Percentiles rank a stretch among this genome's conserved stretches.
phyloP scores from a whole-genome alignment of 2,113 vertebrate species.

The Rhea pennata region DNA sequence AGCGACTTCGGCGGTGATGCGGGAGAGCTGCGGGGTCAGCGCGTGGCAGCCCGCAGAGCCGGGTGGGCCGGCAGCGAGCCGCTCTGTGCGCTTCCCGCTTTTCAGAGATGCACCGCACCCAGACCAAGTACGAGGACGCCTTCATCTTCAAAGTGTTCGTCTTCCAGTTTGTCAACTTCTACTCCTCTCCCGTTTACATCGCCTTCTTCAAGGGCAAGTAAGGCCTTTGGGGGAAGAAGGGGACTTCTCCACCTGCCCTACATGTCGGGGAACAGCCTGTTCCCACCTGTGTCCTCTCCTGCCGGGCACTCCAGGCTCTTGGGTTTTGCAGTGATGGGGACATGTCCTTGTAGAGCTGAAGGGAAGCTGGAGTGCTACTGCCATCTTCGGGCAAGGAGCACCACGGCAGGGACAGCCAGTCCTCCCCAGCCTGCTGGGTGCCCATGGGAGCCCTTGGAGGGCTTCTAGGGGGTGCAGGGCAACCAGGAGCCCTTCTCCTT shows the following conservation, averaged over 20 bases:
- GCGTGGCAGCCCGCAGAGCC: too few relatives aligned
- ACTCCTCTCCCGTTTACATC: constrained; percentile 61
- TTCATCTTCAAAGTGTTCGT: constrained; percentile 68
- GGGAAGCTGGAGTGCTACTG: not conserved
- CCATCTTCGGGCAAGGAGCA: not conserved
- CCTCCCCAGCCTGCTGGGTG: not conserved
- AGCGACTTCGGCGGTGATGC: rapidly evolving
- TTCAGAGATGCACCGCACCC: constrained; percentile 70
- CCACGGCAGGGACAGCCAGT: not conserved
- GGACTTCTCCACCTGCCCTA: too few relatives aligned
- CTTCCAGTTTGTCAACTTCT: constrained; percentile 73
- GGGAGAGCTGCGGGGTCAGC: too few relatives aligned
- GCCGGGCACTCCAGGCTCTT: not conserved
- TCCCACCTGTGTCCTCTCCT: not conserved
- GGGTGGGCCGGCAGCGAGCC: not conserved
- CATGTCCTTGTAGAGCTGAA: not conserved
- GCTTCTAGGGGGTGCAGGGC: not conserved
- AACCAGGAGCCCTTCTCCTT: not conserved
- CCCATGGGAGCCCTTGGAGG: not conserved
- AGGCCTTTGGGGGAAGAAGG: not conserved
- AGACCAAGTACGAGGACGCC: constrained; percentile 61
- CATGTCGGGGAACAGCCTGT: not conserved
- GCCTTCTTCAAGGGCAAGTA: constrained; percentile 77
- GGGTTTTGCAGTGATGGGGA: not conserved
- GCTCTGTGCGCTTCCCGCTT: not conserved